These are phyloP conservation scores for Montipora cactus DNA, from an alignment of 64 coral and sea anemone species.

Conservation along the genomic window DNA sequence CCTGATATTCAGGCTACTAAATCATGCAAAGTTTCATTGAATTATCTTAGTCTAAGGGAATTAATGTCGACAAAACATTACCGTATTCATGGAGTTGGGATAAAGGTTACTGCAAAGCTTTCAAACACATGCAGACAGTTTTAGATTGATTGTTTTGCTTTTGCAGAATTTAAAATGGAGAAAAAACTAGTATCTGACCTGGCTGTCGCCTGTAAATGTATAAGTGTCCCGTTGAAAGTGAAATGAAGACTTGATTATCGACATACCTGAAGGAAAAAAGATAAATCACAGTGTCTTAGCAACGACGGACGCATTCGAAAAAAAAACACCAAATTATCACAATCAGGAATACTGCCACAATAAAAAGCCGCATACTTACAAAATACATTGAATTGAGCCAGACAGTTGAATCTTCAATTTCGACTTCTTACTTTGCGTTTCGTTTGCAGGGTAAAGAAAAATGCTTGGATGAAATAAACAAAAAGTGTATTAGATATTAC, in stretches of 20 bases:
- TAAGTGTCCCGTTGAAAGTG: constrained; percentile 88
- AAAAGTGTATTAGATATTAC: neutral
- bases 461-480: constrained; percentile 45
- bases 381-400: constrained; percentile 85
- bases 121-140: too few relatives aligned
- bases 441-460: constrained; percentile 88
- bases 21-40: too few relatives aligned
- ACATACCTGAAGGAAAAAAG: constrained; percentile 83
- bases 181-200: constrained; percentile 44
- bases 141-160: too few relatives aligned
- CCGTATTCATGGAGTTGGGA: too few relatives aligned
- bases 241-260: constrained; percentile 97
- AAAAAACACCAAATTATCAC: neutral
- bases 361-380: constrained; percentile 71
- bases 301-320: neutral
- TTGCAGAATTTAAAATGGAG: neutral
- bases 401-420: constrained; percentile 90
- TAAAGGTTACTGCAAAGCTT: too few relatives aligned
- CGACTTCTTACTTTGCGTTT: constrained; percentile 83
- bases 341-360: neutral
- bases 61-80: too few relatives aligned
- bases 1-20: too few relatives aligned
- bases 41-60: too few relatives aligned
- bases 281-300: neutral
- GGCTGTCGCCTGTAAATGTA: constrained; percentile 89